Evolutionary conservation across 2,888 invertebrate genomes (phyloP), one percentile per base, ranked within the genome.

Genomic region (Polia nebulosa): DNA sequence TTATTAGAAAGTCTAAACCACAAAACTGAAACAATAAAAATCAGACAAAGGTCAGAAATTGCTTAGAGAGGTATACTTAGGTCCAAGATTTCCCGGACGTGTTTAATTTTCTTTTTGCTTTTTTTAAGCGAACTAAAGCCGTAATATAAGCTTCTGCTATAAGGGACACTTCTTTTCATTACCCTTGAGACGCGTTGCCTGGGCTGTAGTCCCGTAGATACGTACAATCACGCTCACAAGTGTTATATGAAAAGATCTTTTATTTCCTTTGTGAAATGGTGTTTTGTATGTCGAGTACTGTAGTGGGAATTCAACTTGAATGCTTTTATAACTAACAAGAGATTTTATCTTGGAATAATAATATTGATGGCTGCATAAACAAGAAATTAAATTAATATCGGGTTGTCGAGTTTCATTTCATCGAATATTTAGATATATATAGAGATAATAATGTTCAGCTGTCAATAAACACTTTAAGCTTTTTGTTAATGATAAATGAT

Each of bases 81-180:
- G 45, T 47, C 62, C 70, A 81, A 87, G 83, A 89, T 88, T 88
- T 89, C 87, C 82, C 82, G 67, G 69, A 86, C 70, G 85, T 85
- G 85, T 89, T 87, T 87, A 86, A 84, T 84, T 80, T 70, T 76
- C 60, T 61, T 57, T 82, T 47, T 27, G 11, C 5, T 44, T 83
- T 87, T 85, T 84, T 85, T 85, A 84, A 84, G 69, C 74, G 79
- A 89, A 88, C 87, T 88, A 87, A 86, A 87, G 78, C 71, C 78
- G 83, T 89, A 87, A 89, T 84, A 86, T 84, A 87, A 87, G 87
- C 87, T 85, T 84, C 84, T 86, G 82, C 84, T 88, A 78, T 72
- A 82, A 84, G 79, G 86, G 88, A 89, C 89, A 89, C 89, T 90
- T 88, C 88, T 85, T 87, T 90, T 91, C 89, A 90, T 90, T 91